These are phyloP conservation scores for Drosophila bocki DNA, from an alignment of 1,140 invertebrate genomes.

Conservation along the genomic window DNA sequence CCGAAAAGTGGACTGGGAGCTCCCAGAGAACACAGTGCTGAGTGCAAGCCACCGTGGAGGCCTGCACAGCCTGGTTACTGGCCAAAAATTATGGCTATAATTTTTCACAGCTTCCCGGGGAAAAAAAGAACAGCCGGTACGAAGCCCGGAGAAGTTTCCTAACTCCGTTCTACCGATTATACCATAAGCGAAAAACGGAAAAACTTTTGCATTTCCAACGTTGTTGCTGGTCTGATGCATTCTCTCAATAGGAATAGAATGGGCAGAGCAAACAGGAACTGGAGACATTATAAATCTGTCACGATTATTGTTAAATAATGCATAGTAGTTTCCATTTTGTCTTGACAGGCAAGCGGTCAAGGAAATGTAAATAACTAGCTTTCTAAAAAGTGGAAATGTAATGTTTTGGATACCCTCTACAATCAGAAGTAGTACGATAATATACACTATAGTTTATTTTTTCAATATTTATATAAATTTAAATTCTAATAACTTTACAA, in stretches of 20 bases:
- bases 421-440: too few relatives aligned
- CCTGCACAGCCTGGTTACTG: constrained; percentile 68
- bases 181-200: constrained; percentile 41
- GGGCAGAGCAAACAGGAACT: constrained; percentile 26
- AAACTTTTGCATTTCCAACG: constrained; percentile 43
- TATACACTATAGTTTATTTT: too few relatives aligned
- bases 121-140: constrained; percentile 10
- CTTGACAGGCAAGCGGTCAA: constrained; percentile 5
- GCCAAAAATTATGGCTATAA: constrained; percentile 79
- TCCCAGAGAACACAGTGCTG: constrained; percentile 19
- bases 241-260: constrained; percentile 25
- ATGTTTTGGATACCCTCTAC: neutral
- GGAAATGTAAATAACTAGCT: constrained; percentile 19
- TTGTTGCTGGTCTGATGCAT: constrained; percentile 41
- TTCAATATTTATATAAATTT: neutral
- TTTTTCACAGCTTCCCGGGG: constrained; percentile 64
- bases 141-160: constrained; percentile 13
- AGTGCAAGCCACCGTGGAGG: constrained; percentile 38
- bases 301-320: constrained; percentile 65
- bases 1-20: constrained; percentile 44
- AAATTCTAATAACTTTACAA: neutral
- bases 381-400: neutral
- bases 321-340: constrained; percentile 37
- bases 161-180: constrained; percentile 54
- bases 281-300: constrained; percentile 64